Evolutionary conservation across 2,888 invertebrate genomes (phyloP), one percentile per base, ranked within the genome.

Genomic region (Drosophila tanythrix): DNA sequence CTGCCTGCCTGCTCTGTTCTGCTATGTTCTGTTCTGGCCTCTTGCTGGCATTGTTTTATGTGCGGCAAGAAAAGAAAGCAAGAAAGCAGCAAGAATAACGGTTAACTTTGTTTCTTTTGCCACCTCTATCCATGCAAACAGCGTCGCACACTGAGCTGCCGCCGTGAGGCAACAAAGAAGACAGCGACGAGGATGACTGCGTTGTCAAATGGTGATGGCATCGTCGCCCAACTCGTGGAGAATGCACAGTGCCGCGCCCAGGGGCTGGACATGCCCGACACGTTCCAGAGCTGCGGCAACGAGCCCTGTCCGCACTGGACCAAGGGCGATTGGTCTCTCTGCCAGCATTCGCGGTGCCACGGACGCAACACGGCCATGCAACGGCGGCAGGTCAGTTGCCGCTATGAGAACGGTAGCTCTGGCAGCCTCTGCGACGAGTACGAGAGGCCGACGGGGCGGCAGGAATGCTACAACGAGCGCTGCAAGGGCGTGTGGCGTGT

Each of bases 401-500:
- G 94, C 38, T 93, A 93, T 84, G 94, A 94, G 92, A 90, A 94
- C 90, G 90, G 82, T 43, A 92, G 88, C 21, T 21, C 59, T 40
- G 82, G 85, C 68, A 79, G 15, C 31, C 70, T 70, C 51, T 99
- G 98, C 92, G 96, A 96, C 85, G 95, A 95, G 79, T 94, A 95
- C 74, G 94, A 95, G 38, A 95, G 95, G 87, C 99, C 99, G 0
- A 94, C 96, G 59, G 95, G 96, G 82, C 95, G 95, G 36, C 96
- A 96, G 90, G 96, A 97, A 90, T 98, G 98, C 90, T 95, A 95
- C 89, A 97, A 96, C 90, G 95, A 96, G 77, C 95, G 95, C n/a
- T 99, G 98, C 94, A 96, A 95, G 88, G 97, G 98, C 0, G 95
- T 96, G 59, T 99, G 99, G 99, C 95, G 96, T 72, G 96, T 97